Percentiles rank a stretch among this genome's conserved stretches.
Evolutionary conservation across 2,113 vertebrate species (phyloP).

Genomic region (Hepsetus odoe): DNA sequence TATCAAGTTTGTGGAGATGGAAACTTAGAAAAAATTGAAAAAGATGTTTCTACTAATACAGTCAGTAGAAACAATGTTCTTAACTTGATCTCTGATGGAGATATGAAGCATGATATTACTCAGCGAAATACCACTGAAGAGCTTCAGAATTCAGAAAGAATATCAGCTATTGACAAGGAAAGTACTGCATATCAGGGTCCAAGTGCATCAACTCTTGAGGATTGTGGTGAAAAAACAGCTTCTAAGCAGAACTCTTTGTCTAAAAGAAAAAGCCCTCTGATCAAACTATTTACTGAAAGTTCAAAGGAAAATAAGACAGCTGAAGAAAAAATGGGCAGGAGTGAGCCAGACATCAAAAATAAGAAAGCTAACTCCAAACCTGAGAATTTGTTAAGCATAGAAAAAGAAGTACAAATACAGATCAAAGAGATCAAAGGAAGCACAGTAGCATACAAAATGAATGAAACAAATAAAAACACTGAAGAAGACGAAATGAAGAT

Average conservation of each 20-base stretch:
- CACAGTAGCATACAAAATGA: constrained; percentile 29
- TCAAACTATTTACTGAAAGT: constrained; percentile 72
- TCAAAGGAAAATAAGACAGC: constrained; percentile 58
- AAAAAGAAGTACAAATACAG: constrained; percentile 58
- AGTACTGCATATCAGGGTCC: neutral
- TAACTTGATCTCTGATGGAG: neutral
- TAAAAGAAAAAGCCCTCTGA: constrained; percentile 76
- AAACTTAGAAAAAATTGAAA: neutral
- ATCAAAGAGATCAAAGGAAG: constrained; percentile 33
- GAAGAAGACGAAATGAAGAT: neutral
- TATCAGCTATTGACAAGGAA: neutral
- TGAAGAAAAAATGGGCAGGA: constrained; percentile 59
- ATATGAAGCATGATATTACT: neutral
- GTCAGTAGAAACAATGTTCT: neutral
- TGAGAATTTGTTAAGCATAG: constrained; percentile 69
- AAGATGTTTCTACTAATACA: neutral
- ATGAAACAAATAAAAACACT: neutral
- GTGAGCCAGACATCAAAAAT: constrained; percentile 50
- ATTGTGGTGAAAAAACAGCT: constrained; percentile 60
- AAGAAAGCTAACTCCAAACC: constrained; percentile 70
- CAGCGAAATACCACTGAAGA: neutral
- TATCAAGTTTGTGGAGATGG: neutral
- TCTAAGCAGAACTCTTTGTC: constrained; percentile 61
- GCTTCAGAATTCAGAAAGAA: neutral
- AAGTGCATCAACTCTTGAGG: constrained; percentile 10